Evolutionary conservation across 2,888 invertebrate genomes (phyloP).

Genomic region (Dryobotodes eremita): DNA sequence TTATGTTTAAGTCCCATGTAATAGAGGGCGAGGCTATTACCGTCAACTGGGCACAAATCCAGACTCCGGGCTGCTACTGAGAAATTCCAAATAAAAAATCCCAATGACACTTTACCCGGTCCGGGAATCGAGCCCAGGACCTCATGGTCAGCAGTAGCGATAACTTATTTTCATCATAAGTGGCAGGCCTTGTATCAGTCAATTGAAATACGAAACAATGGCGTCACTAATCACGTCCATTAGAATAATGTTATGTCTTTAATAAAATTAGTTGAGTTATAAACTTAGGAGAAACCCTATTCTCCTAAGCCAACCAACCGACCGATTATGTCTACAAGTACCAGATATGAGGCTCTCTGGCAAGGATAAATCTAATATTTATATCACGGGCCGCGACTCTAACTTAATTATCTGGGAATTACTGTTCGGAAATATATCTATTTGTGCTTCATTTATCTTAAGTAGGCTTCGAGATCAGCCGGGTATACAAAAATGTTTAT

Average conservation of each 20-base stretch:
- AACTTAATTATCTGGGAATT: conserved; percentile 45
- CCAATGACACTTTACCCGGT: background rate
- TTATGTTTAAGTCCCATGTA: background rate
- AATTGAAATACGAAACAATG: background rate
- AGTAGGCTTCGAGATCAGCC: conserved; percentile 18
- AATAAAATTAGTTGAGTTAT: background rate
- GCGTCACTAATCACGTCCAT: background rate
- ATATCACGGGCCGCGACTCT: conserved; percentile 50
- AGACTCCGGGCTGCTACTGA: background rate
- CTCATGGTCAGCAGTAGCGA: background rate
- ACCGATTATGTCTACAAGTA: conserved; percentile 37
- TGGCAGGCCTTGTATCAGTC: background rate
- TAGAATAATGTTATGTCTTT: background rate
- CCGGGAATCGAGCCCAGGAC: background rate
- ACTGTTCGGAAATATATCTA: conserved; percentile 46
- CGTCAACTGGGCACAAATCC: background rate
- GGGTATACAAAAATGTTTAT: conserved; percentile 9
- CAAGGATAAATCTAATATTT: conserved; percentile 63
- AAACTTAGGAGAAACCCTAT: background rate
- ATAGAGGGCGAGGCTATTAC: background rate
- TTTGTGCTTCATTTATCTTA: conserved; percentile 47
- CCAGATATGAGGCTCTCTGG: conserved; percentile 28
- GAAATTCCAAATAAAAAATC: too few species aligned
- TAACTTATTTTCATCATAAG: background rate
- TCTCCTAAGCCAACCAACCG: too few species aligned